These are phyloP conservation scores for Periparus ater DNA, from an alignment of 2,797 vertebrate genomes.

Conservation along the genomic window DNA sequence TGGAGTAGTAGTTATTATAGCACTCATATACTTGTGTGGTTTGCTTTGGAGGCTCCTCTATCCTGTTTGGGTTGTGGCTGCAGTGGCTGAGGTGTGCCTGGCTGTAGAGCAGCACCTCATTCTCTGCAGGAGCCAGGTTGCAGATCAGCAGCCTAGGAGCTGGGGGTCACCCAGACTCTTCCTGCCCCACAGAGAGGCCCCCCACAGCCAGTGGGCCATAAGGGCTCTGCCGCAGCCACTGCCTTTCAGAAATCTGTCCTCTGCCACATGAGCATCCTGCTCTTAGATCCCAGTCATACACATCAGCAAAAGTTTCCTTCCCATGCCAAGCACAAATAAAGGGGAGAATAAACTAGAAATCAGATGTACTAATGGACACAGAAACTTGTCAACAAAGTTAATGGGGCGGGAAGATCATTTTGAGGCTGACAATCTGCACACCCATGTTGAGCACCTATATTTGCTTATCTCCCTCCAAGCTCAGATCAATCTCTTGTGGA, in stretches of 20 bases:
- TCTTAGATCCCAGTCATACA: not conserved
- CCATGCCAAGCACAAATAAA: constrained; percentile 2
- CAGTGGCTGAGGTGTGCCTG: not conserved
- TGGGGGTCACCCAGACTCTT: not conserved
- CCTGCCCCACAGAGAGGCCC: accelerated
- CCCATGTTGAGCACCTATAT: not conserved
- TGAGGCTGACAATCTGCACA: constrained; percentile 32
- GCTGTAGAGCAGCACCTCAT: not conserved
- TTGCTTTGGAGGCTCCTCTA: not conserved
- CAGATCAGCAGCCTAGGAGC: not conserved
- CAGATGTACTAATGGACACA: not conserved
- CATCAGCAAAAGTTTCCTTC: not conserved
- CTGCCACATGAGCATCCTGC: not conserved
- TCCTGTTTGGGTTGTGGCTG: not conserved
- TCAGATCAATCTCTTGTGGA: constrained; percentile 15
- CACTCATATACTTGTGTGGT: not conserved
- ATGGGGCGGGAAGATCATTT: constrained; percentile 20
- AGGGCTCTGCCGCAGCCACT: not conserved
- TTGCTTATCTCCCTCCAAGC: constrained; percentile 34
- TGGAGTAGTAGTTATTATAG: not conserved
- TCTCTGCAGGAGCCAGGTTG: not conserved
- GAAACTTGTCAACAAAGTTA: not conserved
- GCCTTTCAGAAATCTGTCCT: not conserved
- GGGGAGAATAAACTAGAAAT: not conserved
- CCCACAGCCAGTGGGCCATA: too few species aligned